phyloP scores from a whole-genome alignment of 1,140 invertebrate species.

The Drosophila navojoa region DNA sequence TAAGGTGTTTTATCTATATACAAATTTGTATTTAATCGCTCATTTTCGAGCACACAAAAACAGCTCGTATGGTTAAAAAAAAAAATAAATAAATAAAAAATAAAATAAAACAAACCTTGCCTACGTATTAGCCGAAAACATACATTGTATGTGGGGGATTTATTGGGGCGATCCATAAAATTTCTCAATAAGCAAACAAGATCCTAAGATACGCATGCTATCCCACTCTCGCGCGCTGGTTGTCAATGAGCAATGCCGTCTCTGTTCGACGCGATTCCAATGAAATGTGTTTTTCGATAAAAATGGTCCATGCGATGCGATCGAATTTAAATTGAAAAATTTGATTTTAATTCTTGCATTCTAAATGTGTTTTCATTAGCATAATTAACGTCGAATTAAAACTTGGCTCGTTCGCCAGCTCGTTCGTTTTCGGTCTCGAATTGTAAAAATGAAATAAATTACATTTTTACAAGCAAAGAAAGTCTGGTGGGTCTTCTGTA shows the following conservation, averaged over 20 bases:
- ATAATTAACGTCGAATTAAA: slow-evolving; percentile 80
- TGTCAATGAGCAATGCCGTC: background rate
- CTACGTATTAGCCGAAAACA: slow-evolving; percentile 52
- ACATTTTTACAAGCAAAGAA: slow-evolving; percentile 65
- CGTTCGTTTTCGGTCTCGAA: slow-evolving; percentile 14
- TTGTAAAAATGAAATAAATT: slow-evolving; percentile 72
- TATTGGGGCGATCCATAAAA: slow-evolving; percentile 55
- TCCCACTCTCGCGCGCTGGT: background rate
- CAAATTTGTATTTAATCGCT: slow-evolving; percentile 63
- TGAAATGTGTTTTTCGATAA: slow-evolving; percentile 82
- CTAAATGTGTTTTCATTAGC: slow-evolving; percentile 82
- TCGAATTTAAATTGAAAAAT: slow-evolving; percentile 83
- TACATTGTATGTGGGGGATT: slow-evolving; percentile 39
- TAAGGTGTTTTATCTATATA: slow-evolving; percentile 27
- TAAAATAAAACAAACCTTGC: slow-evolving; percentile 50
- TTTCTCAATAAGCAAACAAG: slow-evolving; percentile 74
- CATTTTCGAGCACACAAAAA: slow-evolving; percentile 55
- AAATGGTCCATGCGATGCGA: slow-evolving; percentile 82
- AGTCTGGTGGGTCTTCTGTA: slow-evolving; percentile 17
- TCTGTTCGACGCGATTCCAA: slow-evolving; percentile 57
- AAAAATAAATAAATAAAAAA: slow-evolving; percentile 22
- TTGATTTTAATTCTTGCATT: slow-evolving; percentile 80
- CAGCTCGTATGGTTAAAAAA: background rate
- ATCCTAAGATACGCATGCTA: slow-evolving; percentile 23
- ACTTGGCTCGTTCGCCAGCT: slow-evolving; percentile 38